Base-by-base conservation (phyloP, 2,797 vertebrate species). In the Acipenser transmontanus region DNA sequence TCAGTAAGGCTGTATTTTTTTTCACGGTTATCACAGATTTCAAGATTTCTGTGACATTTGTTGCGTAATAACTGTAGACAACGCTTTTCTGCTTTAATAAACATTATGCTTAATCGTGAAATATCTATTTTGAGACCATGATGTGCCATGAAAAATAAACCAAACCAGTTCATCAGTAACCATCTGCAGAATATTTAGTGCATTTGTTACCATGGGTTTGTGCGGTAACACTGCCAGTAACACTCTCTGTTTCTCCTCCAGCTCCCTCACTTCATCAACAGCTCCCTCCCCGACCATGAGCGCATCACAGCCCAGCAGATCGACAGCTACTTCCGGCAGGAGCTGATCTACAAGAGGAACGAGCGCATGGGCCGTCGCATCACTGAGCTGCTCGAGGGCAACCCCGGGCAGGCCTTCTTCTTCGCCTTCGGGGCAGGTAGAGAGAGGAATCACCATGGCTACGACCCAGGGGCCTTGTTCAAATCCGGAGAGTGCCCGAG, bases 261-360 rank as follows among this genome's bases (percentile, higher is more conserved):
- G 95, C 88, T 98, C 69, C 95, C 95, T 71, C 95, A 95, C 76
- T 97, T 98, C 85, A 95, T 98, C 86, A 98, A 99, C 86, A 96
- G 92, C 69, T 96, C 97, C 0, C 90, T 98, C 64, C 93, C 94
- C 0, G 93, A 91, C 7, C 93, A 98, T 0, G 97, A 99, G 73
- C 94, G 94, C 49, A 87, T 90, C 76, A 98, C 92, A 0, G 97
- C 97, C 50, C 93, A 88, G 84, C 93, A 98, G 85, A 99, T 99
- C 6, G 96, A 99, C 86, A 95, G 90, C 84, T 99, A 99, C 88
- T 98, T 99, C 83, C 92, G 96, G 52, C 95, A 94, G 78, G 96
- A 99, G 77, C 94, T 99, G 77, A 98, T 99, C 88, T 96, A 98
- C 85, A 99, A 99, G 81, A 92, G 97, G 69, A 99, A 99, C 0